Evolutionary conservation across 1,140 invertebrate genomes (phyloP), one percentile per base, ranked within the genome.

Genomic region (Drosophila ananassae): DNA sequence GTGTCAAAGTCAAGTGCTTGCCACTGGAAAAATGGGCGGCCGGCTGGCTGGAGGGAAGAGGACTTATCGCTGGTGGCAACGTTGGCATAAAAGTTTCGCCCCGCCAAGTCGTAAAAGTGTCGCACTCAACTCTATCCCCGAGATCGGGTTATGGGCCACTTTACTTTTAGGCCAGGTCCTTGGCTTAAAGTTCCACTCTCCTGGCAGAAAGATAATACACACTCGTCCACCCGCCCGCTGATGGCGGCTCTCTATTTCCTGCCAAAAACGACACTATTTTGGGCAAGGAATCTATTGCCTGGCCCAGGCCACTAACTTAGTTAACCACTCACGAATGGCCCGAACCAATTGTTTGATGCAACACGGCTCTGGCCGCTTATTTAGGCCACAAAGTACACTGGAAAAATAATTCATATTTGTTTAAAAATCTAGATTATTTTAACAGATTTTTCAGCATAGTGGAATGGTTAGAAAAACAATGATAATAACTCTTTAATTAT

Each of bases 1-100:
- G 82, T 87, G 82, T 89, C 83, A 87, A 89, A 89, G 83, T 89
- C 82, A 87, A 87, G 83, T 82, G 83, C 55, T 63, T 60, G 71
- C 52, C 56, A 58, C 74, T 73, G 79, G 69, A 32, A 32, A 32
- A 10, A 8, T 3, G 4, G 59, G 46, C 37, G 63, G 50, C 48
- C 13, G 2, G 13, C 6, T 39, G 44, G 64, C 17, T 25, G 25
- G 13, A 32, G 53, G n/a, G 12, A 32, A 13, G 39, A 44, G 50
- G 67, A 50, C 82, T 85, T 85, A 85, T 85, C 78, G 81, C 74
- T 77, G 57, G 50, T 74, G 74, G 82, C 81, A 85, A 85, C 82
- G 82, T 85, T 84, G 63, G 81, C 81, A 85, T 61, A 85, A 85
- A 85, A 85, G 60, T 87, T 85, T 87, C 56, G 54, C 28, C 73